These are phyloP conservation scores for Cyphomyrmex costatus DNA, from an alignment of 1,140 invertebrate genomes.

Conservation along the genomic window DNA sequence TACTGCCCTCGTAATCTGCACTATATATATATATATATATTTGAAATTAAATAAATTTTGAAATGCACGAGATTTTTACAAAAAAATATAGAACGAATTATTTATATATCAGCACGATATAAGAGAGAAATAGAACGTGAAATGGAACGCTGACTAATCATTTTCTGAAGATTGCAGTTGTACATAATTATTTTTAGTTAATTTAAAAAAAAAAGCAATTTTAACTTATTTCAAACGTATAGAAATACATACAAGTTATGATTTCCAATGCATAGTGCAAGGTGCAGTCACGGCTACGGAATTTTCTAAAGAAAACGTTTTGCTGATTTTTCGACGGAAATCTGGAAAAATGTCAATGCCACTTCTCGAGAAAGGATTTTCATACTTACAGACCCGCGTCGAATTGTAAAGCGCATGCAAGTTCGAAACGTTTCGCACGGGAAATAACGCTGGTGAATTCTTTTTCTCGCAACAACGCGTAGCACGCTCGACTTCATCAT, in stretches of 20 bases:
- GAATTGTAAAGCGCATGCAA: conserved; percentile 44
- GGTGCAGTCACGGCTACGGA: conserved; percentile 2
- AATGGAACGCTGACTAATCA: not conserved
- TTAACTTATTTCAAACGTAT: not conserved
- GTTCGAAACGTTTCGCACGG: not conserved
- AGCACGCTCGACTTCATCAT: conserved; percentile 17
- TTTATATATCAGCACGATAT: not conserved
- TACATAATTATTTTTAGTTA: not conserved
- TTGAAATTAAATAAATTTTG: not conserved
- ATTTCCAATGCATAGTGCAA: conserved; percentile 14
- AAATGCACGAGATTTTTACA: not conserved
- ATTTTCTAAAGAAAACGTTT: conserved; percentile 43
- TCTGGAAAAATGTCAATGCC: conserved; percentile 61
- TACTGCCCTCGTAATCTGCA: no score
- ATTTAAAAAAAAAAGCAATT: conserved; percentile 23
- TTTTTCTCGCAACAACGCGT: conserved; percentile 36
- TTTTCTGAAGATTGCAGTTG: not conserved
- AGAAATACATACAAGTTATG: conserved; percentile 27
- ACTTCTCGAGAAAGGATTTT: conserved; percentile 41
- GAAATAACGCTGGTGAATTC: conserved; percentile 9
- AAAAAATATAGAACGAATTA: not conserved
- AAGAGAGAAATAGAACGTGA: not conserved
- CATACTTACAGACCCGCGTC: conserved; percentile 33
- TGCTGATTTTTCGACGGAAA: conserved; percentile 42
- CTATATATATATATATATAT: not conserved